A percentile compares a stretch with the other conserved stretches of the same genome.
Conservation (phyloP, 2,797 vertebrate species). For the Florisuga fusca region DNA sequence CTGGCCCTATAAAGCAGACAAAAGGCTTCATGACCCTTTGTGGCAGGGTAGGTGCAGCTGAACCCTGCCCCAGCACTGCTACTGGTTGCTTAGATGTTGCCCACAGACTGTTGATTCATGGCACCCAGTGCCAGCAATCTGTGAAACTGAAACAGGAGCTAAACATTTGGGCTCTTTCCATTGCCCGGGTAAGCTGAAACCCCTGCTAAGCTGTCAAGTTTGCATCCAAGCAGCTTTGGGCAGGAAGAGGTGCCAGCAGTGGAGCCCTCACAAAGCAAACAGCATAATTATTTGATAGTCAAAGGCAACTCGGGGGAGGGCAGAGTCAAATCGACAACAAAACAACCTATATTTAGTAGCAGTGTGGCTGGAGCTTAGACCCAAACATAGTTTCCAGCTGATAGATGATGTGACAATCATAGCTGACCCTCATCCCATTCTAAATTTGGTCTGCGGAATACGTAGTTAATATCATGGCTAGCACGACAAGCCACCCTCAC, state of each 20-base stretch:
- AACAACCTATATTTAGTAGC: slow-evolving; percentile 65
- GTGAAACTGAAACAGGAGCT: slow-evolving; percentile 54
- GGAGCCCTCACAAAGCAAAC: slow-evolving; percentile 39
- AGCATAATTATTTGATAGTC: slow-evolving; percentile 67
- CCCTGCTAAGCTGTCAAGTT: slow-evolving; percentile 37
- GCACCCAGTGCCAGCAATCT: slow-evolving; percentile 40
- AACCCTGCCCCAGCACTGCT: background rate
- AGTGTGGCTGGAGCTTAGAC: slow-evolving; percentile 45
- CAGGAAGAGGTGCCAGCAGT: slow-evolving; percentile 25
- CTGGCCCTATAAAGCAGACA: background rate
- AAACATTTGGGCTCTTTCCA: slow-evolving; percentile 49
- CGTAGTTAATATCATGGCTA: slow-evolving; percentile 57
- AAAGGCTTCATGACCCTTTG: background rate
- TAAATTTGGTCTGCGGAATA: slow-evolving; percentile 67
- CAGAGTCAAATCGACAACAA: slow-evolving; percentile 52
- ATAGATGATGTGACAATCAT: slow-evolving; percentile 63
- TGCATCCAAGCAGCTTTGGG: slow-evolving; percentile 47
- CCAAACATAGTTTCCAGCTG: slow-evolving; percentile 71
- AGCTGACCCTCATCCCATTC: slow-evolving; percentile 48
- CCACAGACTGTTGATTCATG: slow-evolving; percentile 8
- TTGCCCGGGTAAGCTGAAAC: slow-evolving; percentile 59
- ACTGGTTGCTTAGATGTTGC: background rate
- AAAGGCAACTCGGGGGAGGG: slow-evolving; percentile 26
- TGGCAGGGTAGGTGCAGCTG: background rate
- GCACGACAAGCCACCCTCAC: slow-evolving; percentile 5